Percentiles rank a stretch among this genome's conserved stretches.
Evolutionary conservation across 2,113 vertebrate species (phyloP).

Genomic region (Merops nubicus): DNA sequence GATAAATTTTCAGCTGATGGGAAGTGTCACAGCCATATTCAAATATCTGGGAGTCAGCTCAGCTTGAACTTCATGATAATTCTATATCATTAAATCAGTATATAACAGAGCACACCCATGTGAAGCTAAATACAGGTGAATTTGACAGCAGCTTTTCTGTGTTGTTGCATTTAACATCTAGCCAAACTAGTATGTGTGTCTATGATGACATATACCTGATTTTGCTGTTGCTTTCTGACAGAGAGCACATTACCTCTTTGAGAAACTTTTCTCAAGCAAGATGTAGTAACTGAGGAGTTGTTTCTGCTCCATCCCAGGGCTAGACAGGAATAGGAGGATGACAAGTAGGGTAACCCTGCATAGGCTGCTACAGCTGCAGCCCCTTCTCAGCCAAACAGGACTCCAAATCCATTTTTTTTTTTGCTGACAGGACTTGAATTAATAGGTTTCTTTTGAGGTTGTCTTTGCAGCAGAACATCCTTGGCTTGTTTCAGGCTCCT

Average conservation of each 20-base stretch:
- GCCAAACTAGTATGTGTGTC: neutral
- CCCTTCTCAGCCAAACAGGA: neutral
- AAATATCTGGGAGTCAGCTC: neutral
- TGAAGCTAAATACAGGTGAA: neutral
- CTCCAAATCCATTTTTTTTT: neutral
- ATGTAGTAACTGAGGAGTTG: rapidly evolving
- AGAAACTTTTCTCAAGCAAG: neutral
- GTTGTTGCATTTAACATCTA: neutral
- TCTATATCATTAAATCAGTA: neutral
- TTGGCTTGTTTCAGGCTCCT: neutral
- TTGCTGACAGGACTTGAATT: neutral
- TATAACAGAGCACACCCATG: rapidly evolving
- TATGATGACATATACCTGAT: rapidly evolving
- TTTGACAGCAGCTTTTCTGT: neutral
- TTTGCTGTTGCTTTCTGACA: neutral
- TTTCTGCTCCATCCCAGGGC: neutral
- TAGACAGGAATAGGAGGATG: neutral
- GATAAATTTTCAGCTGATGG: neutral
- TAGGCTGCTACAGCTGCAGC: neutral
- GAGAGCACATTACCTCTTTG: neutral
- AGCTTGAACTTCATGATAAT: neutral
- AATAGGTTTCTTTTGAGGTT: neutral
- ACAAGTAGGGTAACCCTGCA: rapidly evolving
- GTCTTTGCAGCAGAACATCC: neutral
- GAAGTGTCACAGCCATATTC: neutral